Evolutionary conservation across 53 echinoderm and acorn worm genomes (phyloP), one percentile per base, ranked within the genome.

Genomic region (Echinarachnius parma): DNA sequence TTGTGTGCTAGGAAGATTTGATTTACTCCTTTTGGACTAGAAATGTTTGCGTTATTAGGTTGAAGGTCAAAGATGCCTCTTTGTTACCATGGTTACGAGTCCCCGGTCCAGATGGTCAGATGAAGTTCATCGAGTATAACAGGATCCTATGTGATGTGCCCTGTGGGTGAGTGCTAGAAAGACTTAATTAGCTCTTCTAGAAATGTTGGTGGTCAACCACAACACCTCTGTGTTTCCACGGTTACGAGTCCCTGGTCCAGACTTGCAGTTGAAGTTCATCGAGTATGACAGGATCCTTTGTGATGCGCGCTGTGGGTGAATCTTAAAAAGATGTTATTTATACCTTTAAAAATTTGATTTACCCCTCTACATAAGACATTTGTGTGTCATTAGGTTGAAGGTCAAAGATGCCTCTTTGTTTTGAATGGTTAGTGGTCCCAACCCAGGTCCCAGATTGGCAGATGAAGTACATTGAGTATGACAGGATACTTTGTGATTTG

Each of bases 111-210:
- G 70, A 77, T 31, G 64, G 63, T 0, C 64, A 35, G 21, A 61
- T 60, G 27, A 47, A 65, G 28, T 50, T 70, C 16, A 27, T 95
- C 1, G 79, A 77, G 61, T 94, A 81, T 46, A 91, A 95, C 84
- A 84, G 96, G 47, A 81, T 95, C 21, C 78, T 95, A 10, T 95
- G 96, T 78, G 96, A 95, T 77, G 96, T 95, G 9, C 91, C 96
- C 1, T 95, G 96, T 45, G 91, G 94, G 93, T 93, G 48, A 66
- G 74, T 55, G 32, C 35, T 62, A 18, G 2, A n/a, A n/a, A n/a
- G n/a, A n/a, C n/a, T n/a, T n/a, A n/a, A n/a, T n/a, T n/a, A n/a
- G n/a, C n/a, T n/a, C n/a, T n/a, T n/a, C n/a, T n/a, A n/a, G n/a
- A n/a, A n/a, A n/a, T n/a, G n/a, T n/a, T n/a, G n/a, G n/a, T n/a